These are phyloP conservation scores for Misgurnus anguillicaudatus DNA, from an alignment of 2,113 vertebrate genomes.

Conservation along the genomic window DNA sequence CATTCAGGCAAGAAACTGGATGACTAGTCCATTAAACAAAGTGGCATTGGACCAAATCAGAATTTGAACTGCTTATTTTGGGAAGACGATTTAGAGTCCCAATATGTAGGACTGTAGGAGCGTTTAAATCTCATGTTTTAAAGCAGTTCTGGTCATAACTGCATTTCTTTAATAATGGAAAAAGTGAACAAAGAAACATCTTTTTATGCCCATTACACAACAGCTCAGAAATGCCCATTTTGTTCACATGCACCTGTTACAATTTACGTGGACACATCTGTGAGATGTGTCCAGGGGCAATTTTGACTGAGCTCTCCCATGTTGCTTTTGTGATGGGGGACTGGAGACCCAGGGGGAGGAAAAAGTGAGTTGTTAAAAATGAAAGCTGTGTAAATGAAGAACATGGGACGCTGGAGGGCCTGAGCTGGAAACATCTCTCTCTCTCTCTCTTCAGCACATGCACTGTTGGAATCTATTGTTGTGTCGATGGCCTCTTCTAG, in stretches of 20 bases:
- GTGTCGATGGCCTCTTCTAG: constrained; percentile 33
- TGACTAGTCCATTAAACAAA: no score
- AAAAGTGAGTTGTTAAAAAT: constrained; percentile 32
- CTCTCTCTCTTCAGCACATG: not conserved
- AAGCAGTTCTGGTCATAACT: no score
- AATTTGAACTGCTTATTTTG: no score
- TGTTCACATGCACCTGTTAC: not conserved
- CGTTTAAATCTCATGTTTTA: no score
- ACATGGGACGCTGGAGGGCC: constrained; percentile 25
- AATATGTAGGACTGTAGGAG: no score
- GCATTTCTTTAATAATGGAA: no score
- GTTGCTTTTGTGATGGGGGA: not conserved
- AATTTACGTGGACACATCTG: not conserved
- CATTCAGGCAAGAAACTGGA: no score
- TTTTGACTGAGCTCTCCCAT: constrained; percentile 30
- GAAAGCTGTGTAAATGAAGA: constrained; percentile 44
- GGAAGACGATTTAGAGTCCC: no score
- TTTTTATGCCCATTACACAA: no score
- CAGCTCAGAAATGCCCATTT: not conserved
- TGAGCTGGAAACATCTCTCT: not conserved
- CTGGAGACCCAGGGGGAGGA: constrained; percentile 9
- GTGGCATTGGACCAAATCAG: no score
- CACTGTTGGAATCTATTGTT: constrained; percentile 40
- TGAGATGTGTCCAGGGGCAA: constrained; percentile 18
- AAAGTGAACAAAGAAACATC: no score